phyloP scores from a whole-genome alignment of 2,113 vertebrate species.

The Tychaedon coryphoeus region DNA sequence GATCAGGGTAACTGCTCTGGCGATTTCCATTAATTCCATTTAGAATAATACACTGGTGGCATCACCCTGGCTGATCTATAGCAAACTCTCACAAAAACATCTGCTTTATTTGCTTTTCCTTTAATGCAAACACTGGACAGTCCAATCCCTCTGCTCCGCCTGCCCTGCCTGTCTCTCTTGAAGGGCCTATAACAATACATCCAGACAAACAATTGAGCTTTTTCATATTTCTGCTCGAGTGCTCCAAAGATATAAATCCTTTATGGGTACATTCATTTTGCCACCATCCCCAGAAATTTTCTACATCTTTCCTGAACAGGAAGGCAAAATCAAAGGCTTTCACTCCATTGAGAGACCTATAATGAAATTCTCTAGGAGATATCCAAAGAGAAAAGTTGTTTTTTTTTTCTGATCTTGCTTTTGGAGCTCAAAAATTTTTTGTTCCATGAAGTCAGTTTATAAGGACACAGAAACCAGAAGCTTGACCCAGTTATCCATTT shows the following conservation, averaged over 20 bases:
- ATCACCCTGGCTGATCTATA: not conserved
- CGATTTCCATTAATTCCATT: not conserved
- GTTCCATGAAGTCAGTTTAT: not conserved
- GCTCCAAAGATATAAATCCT: not conserved
- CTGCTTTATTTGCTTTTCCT: not conserved
- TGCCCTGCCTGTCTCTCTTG: not conserved
- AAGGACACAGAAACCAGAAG: not conserved
- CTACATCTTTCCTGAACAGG: not conserved
- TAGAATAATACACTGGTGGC: not conserved
- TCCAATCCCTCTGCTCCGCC: rapidly evolving
- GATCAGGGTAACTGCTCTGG: not conserved
- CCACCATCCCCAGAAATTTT: not conserved
- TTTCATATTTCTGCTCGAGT: not conserved
- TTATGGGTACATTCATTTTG: not conserved
- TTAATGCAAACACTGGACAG: not conserved
- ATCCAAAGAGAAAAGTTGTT: not conserved
- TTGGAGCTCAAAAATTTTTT: not conserved
- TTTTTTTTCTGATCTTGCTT: not conserved
- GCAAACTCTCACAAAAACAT: not conserved
- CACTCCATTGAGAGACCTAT: not conserved
- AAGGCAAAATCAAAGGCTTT: not conserved
- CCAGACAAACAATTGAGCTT: not conserved
- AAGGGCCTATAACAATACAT: not conserved
- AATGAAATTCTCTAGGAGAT: not conserved
- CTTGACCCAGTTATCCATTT: not conserved